Evolutionary conservation across 1,140 invertebrate genomes (phyloP), one percentile per base, ranked within the genome.

Genomic region (Trichonephila clavata): DNA sequence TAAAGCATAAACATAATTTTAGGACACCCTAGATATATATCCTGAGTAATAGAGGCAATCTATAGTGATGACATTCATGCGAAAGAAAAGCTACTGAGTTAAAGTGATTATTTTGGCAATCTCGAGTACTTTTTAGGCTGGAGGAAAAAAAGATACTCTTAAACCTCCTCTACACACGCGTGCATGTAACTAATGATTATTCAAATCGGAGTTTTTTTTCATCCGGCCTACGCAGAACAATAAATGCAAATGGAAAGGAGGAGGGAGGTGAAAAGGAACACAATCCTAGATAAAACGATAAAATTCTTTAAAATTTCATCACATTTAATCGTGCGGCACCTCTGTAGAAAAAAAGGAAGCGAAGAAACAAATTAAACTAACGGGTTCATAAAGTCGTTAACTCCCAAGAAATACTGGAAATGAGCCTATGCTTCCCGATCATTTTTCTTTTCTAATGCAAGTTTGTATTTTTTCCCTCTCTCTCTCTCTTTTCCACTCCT

Each of bases 321-420:
- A 71, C 32, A 59, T 59, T 83, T 83, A 83, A 57, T 59, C 81
- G 81, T 18, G 21, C 10, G 86, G 43, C 21, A 50, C 21, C 39
- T 50, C 43, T 57, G 13, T 0, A 8, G n/a, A n/a, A 43, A 32
- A 65, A 88, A 21, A 88, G 32, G 50, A 50, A 61, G 18, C 3
- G 43, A 57, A 50, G 57, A 71, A 81, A 61, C 32, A 91, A 91
- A 91, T 91, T 91, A 91, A 83, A 83, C 7, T 91, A 91, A 91
- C 80, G 71, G 89, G 83, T 91, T 91, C 89, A 81, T 91, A 83
- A 91, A 91, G 89, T 91, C 89, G 89, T 91, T 91, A 91, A 91
- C 24, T 81, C 89, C 77, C 8, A 32, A n/a, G 59, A 63, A 90
- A 90, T 80, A 27, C 63, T 90, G 24, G 20, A 43, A 50, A 63